phyloP scores from a whole-genome alignment of 2,113 vertebrate genomes.

The Osmerus mordax region DNA sequence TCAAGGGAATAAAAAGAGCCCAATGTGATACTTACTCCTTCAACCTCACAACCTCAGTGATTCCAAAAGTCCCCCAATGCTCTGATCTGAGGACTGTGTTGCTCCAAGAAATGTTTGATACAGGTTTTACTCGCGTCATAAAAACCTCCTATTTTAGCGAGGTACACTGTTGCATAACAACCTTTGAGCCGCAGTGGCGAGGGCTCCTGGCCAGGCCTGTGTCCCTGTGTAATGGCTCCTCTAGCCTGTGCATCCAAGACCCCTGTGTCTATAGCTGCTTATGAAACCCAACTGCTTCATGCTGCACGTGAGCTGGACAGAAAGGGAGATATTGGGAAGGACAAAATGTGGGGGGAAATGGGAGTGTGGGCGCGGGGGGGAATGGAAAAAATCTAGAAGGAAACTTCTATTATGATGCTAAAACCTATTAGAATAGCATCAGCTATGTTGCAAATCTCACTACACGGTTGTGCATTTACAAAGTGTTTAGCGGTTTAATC shows the following conservation, averaged over 20 bases:
- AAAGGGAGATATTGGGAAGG: background rate
- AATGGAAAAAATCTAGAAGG: background rate
- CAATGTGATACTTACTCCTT: background rate
- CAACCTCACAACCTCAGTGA: background rate
- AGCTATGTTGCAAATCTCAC: too few relatives aligned
- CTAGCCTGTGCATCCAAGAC: too few relatives aligned
- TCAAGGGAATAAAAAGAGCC: too few relatives aligned
- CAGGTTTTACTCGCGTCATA: slow-evolving; percentile 13
- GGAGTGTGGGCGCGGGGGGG: background rate
- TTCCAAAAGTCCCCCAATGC: background rate
- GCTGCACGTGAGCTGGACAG: slow-evolving; percentile 17
- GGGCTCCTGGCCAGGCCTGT: slow-evolving; percentile 5
- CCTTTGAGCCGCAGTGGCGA: slow-evolving; percentile 25
- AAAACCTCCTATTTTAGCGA: slow-evolving; percentile 20
- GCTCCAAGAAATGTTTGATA: slow-evolving; percentile 23
- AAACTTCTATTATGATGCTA: background rate
- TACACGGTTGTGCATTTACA: too few relatives aligned
- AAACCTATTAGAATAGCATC: too few relatives aligned
- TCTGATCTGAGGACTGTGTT: background rate
- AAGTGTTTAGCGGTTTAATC: too few relatives aligned
- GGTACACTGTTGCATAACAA: slow-evolving; percentile 36
- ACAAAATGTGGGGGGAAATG: background rate
- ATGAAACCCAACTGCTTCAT: slow-evolving; percentile 14
- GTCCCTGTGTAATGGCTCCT: slow-evolving; percentile 38
- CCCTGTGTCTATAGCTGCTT: too few relatives aligned